Base-by-base conservation (phyloP, 2,888 invertebrate species). In the Leptura quadrifasciata region DNA sequence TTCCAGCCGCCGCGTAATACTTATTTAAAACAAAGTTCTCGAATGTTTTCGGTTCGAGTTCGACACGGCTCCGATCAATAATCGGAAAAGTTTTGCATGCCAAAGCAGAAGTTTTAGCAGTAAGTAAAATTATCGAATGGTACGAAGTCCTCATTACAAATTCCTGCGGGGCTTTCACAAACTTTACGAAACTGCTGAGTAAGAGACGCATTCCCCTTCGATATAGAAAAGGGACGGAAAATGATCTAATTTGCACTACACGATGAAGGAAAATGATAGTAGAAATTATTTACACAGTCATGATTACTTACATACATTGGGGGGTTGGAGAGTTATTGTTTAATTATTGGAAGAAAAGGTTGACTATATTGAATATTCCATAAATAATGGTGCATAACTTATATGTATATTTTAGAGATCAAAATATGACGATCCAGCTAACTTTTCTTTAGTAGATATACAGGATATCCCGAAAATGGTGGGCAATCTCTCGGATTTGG, bases 111-210 rank as follows among this genome's bases (percentile, higher is more conserved):
- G 84, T 85, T 86, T 85, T 74, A 81, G 83, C 81, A 83, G 84
- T 82, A 82, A 83, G 84, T 84, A 85, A 85, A 86, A 86, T 86
- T 86, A 86, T 85, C 85, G 85, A 85, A 85, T 85, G 84, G 81
- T 84, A 81, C 81, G 77, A 81, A 84, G 82, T 84, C 84, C 84
- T 85, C 85, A 86, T 86, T 86, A 86, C 84, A 80, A 80, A 86
- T 85, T 86, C 86, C 85, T 84, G 79, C 83, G 83, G 85, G 84
- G 85, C 77, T 83, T 82, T 79, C 71, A 76, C 74, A 80, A 79
- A 78, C 65, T 80, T 77, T 73, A 18, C 52, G 75, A 77, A 82
- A 81, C 74, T 78, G 80, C 80, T 76, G 79, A 80, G 75, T 72
- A 79, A 79, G 77, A 75, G 61, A 27, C 63, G 71, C 57, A 67